Conservation (phyloP, 2,113 vertebrate species). For the Toxostoma redivivum region DNA sequence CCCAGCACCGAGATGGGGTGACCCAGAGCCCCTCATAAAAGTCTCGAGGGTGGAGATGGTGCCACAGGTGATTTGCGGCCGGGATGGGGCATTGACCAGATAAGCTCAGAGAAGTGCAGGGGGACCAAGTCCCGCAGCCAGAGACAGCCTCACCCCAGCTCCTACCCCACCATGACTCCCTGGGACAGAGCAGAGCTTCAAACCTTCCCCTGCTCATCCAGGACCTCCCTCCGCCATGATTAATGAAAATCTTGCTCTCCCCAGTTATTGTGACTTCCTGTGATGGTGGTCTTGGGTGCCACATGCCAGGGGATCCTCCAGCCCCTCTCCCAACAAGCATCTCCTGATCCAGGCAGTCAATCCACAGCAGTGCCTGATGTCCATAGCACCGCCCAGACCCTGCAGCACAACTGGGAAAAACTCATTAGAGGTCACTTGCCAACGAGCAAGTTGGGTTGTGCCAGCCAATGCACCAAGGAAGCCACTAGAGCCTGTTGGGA, state of each 20-base stretch:
- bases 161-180: fast-evolving
- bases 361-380: neutral
- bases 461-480: neutral
- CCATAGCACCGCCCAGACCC: fast-evolving
- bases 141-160: neutral
- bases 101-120: neutral
- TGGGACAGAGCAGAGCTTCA: neutral
- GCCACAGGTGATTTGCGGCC: neutral
- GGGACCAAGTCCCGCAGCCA: neutral
- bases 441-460: fast-evolving
- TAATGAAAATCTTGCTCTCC: neutral
- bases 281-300: fast-evolving
- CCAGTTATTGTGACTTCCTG: neutral
- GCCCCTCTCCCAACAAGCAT: neutral
- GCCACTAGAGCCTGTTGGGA: neutral
- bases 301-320: neutral
- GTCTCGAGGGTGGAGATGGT: neutral
- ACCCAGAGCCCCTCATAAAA: neutral
- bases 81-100: neutral
- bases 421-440: neutral
- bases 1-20: too few relatives aligned
- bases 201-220: fast-evolving
- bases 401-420: fast-evolving
- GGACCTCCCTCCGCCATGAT: neutral
- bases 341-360: neutral